Conservation (phyloP, 2,888 invertebrate genomes). For the Synanthedon formicaeformis region DNA sequence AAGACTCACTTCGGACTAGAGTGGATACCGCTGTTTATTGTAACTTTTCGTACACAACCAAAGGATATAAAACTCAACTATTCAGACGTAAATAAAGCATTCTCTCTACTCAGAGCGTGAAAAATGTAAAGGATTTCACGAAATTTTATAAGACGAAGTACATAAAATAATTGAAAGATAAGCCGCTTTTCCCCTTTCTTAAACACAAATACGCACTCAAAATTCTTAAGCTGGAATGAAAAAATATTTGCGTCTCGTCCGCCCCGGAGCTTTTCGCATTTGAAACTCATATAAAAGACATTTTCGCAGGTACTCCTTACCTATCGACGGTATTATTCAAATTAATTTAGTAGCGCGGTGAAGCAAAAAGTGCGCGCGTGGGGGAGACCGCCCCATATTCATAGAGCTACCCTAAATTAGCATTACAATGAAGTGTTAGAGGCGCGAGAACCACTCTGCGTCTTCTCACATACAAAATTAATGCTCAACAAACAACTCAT, state of each 20-base stretch:
- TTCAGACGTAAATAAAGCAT: too few species aligned
- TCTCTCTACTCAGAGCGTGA: background rate
- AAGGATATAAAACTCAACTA: background rate
- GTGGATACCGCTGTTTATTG: slow-evolving; percentile 37
- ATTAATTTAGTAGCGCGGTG: slow-evolving; percentile 64
- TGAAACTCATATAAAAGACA: slow-evolving; percentile 63
- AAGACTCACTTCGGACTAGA: slow-evolving; percentile 21
- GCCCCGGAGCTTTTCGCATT: slow-evolving; percentile 39
- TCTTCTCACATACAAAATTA: slow-evolving; percentile 40
- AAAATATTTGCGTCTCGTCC: slow-evolving; percentile 32
- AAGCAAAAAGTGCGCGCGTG: slow-evolving; percentile 62
- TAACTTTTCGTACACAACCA: slow-evolving; percentile 27
- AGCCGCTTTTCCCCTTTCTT: slow-evolving; percentile 28
- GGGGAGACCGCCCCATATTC: slow-evolving; percentile 57
- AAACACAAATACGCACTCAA: slow-evolving; percentile 39
- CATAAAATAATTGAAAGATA: slow-evolving; percentile 19
- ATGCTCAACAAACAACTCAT: background rate
- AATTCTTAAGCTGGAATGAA: slow-evolving; percentile 35
- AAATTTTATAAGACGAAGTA: slow-evolving; percentile 7
- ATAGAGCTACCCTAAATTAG: slow-evolving; percentile 65
- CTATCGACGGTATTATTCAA: slow-evolving; percentile 67
- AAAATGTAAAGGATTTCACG: background rate
- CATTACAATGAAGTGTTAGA: slow-evolving; percentile 67
- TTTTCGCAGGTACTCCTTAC: slow-evolving; percentile 48
- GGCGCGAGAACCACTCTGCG: slow-evolving; percentile 51